Base-by-base conservation (phyloP, 2,113 vertebrate genomes). In the Ceyx melanurus region DNA sequence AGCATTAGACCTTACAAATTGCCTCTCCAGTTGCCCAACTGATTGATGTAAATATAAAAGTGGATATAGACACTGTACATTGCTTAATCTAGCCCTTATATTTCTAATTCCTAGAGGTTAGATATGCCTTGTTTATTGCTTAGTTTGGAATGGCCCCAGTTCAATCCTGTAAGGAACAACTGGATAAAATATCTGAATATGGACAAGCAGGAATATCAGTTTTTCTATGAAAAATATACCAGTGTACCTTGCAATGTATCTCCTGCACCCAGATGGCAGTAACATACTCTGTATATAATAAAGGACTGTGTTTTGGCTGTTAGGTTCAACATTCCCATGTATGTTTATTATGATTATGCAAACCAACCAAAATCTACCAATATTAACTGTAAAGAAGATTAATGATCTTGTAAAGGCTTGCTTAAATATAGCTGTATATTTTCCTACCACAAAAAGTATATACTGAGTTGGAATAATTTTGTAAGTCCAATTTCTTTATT, bases 231-330 rank as follows among this genome's bases (percentile, higher is more conserved):
- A 74, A 51, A 82, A 64, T 2, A 1, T 15, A 0, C 12, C 43
- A 9, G 13, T 21, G 1, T 17, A 15, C 48, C 20, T 45, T 89
- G 93, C 84, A 87, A 40, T 93, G 20, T 92, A 72, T 54, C 50
- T 85, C 23, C 70, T 51, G 81, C 87, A 84, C 83, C 57, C 95
- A 95, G 96, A 51, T 37, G 92, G 92, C 95, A 93, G 90, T 87
- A 90, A 73, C 67, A 61, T 40, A 70, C 83, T 93, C 93, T 53
- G 11, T 61, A 11, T 72, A 8, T 29, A 11, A 18, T 1, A n/a
- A 56, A 74, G 64, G 68, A 40, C 26, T 17, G 29, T 1, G 43
- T 75, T 67, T n/a, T 26, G 45, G 17, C 14, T 71, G 14, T 21
- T 10, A 23, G 10, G 15, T 6, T 80, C 40, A 25, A 6, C 4